Conservation (phyloP, 2,888 invertebrate genomes). For the Diarsia rubi region DNA sequence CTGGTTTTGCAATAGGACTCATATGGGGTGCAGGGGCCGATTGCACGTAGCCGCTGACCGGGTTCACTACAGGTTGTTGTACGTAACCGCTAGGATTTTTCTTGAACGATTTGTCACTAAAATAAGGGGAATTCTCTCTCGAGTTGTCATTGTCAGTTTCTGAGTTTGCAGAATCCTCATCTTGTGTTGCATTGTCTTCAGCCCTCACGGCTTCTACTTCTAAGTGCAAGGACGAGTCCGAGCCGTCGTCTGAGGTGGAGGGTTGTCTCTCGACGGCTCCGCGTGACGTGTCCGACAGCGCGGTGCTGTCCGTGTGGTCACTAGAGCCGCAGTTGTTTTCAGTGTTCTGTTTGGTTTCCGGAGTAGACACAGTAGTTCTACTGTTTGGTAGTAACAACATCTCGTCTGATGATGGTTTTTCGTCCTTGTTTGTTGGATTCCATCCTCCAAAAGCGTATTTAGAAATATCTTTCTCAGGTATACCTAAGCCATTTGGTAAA, state of each 20-base stretch:
- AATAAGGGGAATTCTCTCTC: slow-evolving; percentile 80
- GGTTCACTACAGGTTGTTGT: slow-evolving; percentile 75
- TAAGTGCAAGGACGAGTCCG: slow-evolving; percentile 83
- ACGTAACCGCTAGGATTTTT: slow-evolving; percentile 84
- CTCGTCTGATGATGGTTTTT: slow-evolving; percentile 87
- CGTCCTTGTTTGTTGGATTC: slow-evolving; percentile 85
- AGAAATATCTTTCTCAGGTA: slow-evolving; percentile 85
- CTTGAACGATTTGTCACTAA: slow-evolving; percentile 80
- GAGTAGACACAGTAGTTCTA: slow-evolving; percentile 77
- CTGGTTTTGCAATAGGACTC: slow-evolving; percentile 66
- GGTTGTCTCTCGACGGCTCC: slow-evolving; percentile 82
- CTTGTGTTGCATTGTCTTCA: slow-evolving; percentile 71
- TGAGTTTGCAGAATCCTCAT: slow-evolving; percentile 76
- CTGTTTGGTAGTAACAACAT: slow-evolving; percentile 85
- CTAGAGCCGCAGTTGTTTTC: slow-evolving; percentile 84
- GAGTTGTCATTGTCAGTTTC: slow-evolving; percentile 81
- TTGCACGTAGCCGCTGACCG: slow-evolving; percentile 79
- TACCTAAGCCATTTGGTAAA: slow-evolving; percentile 92
- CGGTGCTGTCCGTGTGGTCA: slow-evolving; percentile 88
- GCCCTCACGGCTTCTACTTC: slow-evolving; percentile 79
- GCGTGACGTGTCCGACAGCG: slow-evolving; percentile 84
- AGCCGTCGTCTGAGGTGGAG: slow-evolving; percentile 85
- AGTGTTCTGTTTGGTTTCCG: slow-evolving; percentile 82
- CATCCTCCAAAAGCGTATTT: slow-evolving; percentile 85
- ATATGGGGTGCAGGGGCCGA: slow-evolving; percentile 74